A percentile compares a stretch with the other conserved stretches of the same genome.
These are phyloP conservation scores for Corythaeola cristata DNA, from an alignment of 2,113 vertebrate species.

Conservation along the genomic window DNA sequence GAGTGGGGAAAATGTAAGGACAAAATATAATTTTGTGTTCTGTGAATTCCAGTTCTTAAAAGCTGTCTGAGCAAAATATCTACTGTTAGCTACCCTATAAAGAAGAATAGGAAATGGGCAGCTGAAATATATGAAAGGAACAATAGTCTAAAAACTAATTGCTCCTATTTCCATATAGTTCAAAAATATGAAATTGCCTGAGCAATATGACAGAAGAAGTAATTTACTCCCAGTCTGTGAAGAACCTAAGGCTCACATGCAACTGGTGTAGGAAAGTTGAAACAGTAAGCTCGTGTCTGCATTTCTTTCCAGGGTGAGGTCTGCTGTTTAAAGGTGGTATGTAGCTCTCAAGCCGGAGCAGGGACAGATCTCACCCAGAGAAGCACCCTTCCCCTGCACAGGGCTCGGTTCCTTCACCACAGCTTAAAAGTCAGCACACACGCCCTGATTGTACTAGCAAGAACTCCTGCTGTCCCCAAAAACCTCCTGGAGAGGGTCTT, in stretches of 20 bases:
- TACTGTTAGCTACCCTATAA: background rate
- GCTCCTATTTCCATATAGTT: slow-evolving; percentile 11
- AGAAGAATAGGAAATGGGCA: background rate
- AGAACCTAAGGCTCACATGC: background rate
- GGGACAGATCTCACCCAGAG: background rate
- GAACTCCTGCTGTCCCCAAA: background rate
- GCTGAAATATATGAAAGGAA: background rate
- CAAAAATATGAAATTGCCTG: slow-evolving; percentile 4
- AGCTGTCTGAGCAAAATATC: background rate
- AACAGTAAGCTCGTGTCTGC: background rate
- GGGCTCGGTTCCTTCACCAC: background rate
- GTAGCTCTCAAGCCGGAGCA: background rate
- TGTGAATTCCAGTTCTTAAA: background rate
- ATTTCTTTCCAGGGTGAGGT: background rate
- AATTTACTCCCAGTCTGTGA: background rate
- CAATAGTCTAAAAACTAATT: slow-evolving; percentile 9
- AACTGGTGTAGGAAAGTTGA: background rate
- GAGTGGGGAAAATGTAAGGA: background rate
- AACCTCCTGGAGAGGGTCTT: background rate
- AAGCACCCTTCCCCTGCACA: background rate
- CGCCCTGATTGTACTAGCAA: rapidly evolving
- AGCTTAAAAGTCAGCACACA: background rate
- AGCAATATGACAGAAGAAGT: background rate
- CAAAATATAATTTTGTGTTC: background rate
- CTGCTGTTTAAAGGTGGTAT: background rate